These are phyloP conservation scores for Drosophila lini DNA, from an alignment of 1,140 invertebrate species.

Conservation along the genomic window DNA sequence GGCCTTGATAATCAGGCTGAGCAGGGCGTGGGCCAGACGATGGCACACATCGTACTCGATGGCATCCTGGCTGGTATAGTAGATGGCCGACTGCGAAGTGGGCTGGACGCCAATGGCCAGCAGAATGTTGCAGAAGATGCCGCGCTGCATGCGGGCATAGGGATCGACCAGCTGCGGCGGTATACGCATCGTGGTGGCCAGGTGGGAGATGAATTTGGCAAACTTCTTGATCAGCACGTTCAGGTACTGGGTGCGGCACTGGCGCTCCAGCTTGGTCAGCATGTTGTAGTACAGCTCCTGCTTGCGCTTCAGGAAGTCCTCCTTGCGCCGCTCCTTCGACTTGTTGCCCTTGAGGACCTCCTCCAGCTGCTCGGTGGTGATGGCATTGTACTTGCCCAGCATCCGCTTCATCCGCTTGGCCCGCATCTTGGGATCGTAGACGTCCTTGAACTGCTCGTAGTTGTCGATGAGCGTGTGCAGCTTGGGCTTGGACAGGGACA, in stretches of 20 bases:
- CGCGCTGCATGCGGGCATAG: constrained; percentile 79
- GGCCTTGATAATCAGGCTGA: constrained; percentile 76
- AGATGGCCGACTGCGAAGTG: constrained; percentile 72
- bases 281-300: constrained; percentile 79
- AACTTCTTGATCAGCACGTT: constrained; percentile 81
- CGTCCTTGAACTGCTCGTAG: constrained; percentile 60
- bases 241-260: constrained; percentile 75
- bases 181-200: constrained; percentile 80
- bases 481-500: constrained; percentile 60
- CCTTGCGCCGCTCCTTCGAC: constrained; percentile 64
- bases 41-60: constrained; percentile 81
- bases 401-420: constrained; percentile 68
- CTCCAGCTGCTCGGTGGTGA: constrained; percentile 76
- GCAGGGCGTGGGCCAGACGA: constrained; percentile 72
- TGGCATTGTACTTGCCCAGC: constrained; percentile 63
- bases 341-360: constrained; percentile 71
- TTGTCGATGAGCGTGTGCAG: constrained; percentile 36
- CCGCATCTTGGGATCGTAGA: constrained; percentile 64
- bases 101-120: constrained; percentile 78
- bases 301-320: constrained; percentile 75
- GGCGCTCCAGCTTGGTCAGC: constrained; percentile 74
- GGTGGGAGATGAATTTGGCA: constrained; percentile 73
- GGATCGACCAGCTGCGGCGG: constrained; percentile 76
- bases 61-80: constrained; percentile 77
- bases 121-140: constrained; percentile 79